Base-by-base conservation (phyloP, 2,888 invertebrate species). In the Boloria selene region DNA sequence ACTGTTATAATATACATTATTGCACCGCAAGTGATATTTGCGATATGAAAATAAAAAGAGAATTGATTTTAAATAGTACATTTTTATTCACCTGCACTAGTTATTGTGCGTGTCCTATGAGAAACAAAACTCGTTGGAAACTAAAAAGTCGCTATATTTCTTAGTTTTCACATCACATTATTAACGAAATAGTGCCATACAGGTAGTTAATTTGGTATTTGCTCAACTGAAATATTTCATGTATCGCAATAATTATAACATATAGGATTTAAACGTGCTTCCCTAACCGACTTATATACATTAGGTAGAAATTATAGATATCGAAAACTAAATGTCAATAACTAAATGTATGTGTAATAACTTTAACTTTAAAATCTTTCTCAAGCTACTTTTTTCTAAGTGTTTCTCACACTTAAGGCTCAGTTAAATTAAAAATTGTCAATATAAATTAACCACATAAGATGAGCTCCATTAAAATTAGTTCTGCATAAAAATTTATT, bases 101-200 rank as follows among this genome's bases (percentile, higher is more conserved):
- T 61, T 56, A 54, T 49, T 50, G 17, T 59, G 38, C 31, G 49
- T 31, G 49, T 22, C 42, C 3, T 31, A 52, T 58, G 52, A 14
- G 52, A 52, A 64, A 31, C 51, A 17, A 31, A 58, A 51, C n/a
- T 42, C 22, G 18, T 58, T 22, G 17, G 51, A 22, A 49, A 50
- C 38, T 22, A n/a, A 45, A 22, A n/a, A 56, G n/a, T 56, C 14
- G 4, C 17, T 17, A 4, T 17, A 14, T 6, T 55, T 49, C 31
- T 38, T 38, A 1, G 49, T 47, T 26, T 26, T 59, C 13, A 13
- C 49, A 59, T 31, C 26, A 50, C 44, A 58, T 63, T 42, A 79
- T 80, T 85, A 90, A 86, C 91, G 88, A 90, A 80, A 81, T 86
- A 83, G 91, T 91, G 91, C 91, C 91, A 91, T 91, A 80, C 78